Percentiles rank a stretch among this genome's conserved stretches.
Evolutionary conservation across 2,888 invertebrate genomes (phyloP).

Genomic region (Drosophila limbata): DNA sequence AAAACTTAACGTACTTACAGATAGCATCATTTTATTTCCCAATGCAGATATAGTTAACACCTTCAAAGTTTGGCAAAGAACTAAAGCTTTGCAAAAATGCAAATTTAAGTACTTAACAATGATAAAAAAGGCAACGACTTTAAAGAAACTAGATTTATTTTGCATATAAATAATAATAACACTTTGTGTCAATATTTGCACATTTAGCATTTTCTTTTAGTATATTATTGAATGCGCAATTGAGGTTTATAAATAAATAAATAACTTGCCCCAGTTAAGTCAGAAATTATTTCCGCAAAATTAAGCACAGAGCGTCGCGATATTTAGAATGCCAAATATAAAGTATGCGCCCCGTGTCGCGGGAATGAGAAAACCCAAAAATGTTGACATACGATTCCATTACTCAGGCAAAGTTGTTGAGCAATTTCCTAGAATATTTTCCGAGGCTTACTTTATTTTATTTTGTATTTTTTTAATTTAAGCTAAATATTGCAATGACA

Average conservation of each 20-base stretch:
- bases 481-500: constrained; percentile 68
- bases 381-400: constrained; percentile 57
- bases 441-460: constrained; percentile 26
- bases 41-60: constrained; percentile 51
- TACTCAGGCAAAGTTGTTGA: constrained; percentile 60
- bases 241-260: constrained; percentile 35
- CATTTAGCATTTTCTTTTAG: not conserved
- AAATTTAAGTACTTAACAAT: not conserved
- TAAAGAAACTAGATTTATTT: not conserved
- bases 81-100: not conserved
- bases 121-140: no score
- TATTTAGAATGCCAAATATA: constrained; percentile 31
- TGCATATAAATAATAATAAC: constrained; percentile 6
- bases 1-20: constrained; percentile 57
- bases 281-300: constrained; percentile 59
- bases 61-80: constrained; percentile 36
- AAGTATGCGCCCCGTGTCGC: constrained; percentile 9
- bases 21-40: constrained; percentile 21
- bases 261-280: constrained; percentile 5
- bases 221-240: constrained; percentile 18
- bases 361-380: not conserved
- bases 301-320: constrained; percentile 45
- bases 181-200: constrained; percentile 18
- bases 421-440: constrained; percentile 51
- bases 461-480: constrained; percentile 60